A percentile compares a stretch with the other conserved stretches of the same genome.
phyloP scores from a whole-genome alignment of 2,888 invertebrate genomes.

The Troides helena region DNA sequence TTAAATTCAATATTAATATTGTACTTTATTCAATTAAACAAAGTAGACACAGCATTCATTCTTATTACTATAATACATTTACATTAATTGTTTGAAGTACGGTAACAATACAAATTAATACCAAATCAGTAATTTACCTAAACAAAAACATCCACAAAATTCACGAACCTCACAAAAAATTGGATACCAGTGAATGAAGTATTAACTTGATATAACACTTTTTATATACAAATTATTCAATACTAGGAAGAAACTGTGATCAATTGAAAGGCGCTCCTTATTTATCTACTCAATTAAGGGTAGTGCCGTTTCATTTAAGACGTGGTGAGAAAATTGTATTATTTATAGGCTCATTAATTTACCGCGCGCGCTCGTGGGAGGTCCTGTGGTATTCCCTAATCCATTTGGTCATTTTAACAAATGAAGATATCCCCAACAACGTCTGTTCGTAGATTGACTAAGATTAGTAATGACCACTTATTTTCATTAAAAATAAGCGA shows the following conservation, averaged over 20 bases:
- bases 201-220: neutral
- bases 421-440: neutral
- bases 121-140: too few species aligned
- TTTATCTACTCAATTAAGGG: constrained; percentile 29
- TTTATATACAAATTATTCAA: neutral
- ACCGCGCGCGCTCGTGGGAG: constrained; percentile 22
- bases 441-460: neutral
- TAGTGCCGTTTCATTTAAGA: constrained; percentile 23
- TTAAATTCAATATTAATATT: neutral
- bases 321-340: constrained; percentile 27
- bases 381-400: constrained; percentile 8
- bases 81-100: too few species aligned
- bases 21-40: neutral
- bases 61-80: too few species aligned
- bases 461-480: neutral
- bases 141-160: neutral
- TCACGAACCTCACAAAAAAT: neutral
- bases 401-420: neutral
- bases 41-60: too few species aligned
- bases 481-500: neutral
- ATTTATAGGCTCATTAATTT: constrained; percentile 30
- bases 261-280: constrained; percentile 18
- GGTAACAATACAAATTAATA: neutral
- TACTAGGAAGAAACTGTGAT: neutral
- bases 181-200: neutral